Evolutionary conservation across 2,797 vertebrate genomes (phyloP), one percentile per base, ranked within the genome.

Genomic region (Arnoldichthys spilopterus): DNA sequence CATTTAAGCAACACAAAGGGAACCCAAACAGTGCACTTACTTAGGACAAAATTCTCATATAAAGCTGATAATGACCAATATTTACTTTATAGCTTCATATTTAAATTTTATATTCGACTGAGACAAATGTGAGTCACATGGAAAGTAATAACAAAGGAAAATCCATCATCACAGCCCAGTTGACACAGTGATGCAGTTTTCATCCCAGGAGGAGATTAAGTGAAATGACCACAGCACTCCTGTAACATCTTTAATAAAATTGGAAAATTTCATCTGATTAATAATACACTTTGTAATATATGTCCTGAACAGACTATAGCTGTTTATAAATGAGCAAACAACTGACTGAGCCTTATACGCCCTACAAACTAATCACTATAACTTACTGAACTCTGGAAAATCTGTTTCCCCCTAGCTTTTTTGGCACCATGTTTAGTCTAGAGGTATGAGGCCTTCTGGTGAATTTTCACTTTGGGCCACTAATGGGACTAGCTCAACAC

Each of bases 401-500:
- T 28, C 43, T 16, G 20, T 69, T 28, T n/a, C 47, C 51, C 18
- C 26, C 16, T 49, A 34, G 47, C 11, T n/a, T 53, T n/a, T 63
- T n/a, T 43, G 47, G 58, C 40, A 24, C 32, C 9, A 43, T 51
- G 45, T 70, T 71, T 71, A 64, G 68, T 64, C 30, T 63, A 37
- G 45, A 59, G 18, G 11, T 61, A 40, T 15, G 30, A 18, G 34
- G 59, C 24, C 53, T 74, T 63, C 28, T 32, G 68, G 54, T 47
- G 24, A 34, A 67, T 47, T 58, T 61, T 73, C 63, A 76, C 28
- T 43, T 64, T 73, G 64, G 58, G 59, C 51, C 77, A 71, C 70
- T 24, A 73, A 37, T 54, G 73, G 59, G 32, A 80, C 72, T 64
- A 72, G 47, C 74, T 26, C 13, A 79, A 56, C 34, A 75, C 34